A percentile compares a stretch with the other conserved stretches of the same genome.
phyloP scores from a whole-genome alignment of 2,888 invertebrate species.

The Ichneumon xanthorius region DNA sequence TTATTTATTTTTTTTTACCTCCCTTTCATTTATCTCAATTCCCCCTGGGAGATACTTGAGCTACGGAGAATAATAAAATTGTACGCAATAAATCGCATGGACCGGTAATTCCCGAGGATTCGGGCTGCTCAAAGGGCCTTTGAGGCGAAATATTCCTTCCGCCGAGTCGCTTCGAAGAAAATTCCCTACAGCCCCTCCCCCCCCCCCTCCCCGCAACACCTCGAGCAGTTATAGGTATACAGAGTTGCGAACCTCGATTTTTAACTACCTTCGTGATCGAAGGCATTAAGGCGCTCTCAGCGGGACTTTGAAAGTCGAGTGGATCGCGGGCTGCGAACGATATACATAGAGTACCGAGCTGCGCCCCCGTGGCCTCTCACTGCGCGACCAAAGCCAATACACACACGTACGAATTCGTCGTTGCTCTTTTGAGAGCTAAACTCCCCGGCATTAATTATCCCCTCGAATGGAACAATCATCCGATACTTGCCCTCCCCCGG shows the following conservation, averaged over 20 bases:
- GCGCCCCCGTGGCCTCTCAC: not conserved
- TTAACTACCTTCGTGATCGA: conserved; percentile 79
- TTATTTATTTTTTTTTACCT: not conserved
- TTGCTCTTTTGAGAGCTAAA: conserved; percentile 34
- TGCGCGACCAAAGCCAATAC: conserved; percentile 22
- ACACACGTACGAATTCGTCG: conserved; percentile 37
- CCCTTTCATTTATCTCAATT: conserved; percentile 14
- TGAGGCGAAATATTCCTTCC: conserved; percentile 27
- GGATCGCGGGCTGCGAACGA: conserved; percentile 45
- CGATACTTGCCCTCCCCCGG: conserved; percentile 3
- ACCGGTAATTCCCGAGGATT: conserved; percentile 11
- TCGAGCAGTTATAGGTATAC: conserved; percentile 3
- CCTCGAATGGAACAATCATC: conserved; percentile 46
- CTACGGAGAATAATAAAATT: conserved; percentile 3
- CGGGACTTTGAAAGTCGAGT: conserved; percentile 49
- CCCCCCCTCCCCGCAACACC: conserved; percentile 10
- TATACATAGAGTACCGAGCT: not conserved
- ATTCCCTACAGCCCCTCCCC: conserved; percentile 5
- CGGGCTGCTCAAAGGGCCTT: conserved; percentile 32
- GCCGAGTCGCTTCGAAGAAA: conserved; percentile 12
- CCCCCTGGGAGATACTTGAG: conserved; percentile 13
- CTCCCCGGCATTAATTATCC: conserved; percentile 39
- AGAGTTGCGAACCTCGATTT: conserved; percentile 73
- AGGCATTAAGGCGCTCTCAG: conserved; percentile 75
- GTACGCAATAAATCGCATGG: conserved; percentile 1